Percentiles rank a stretch among this genome's conserved stretches.
These are phyloP conservation scores for Calameuta idolon DNA, from an alignment of 2,888 invertebrate species.

Conservation along the genomic window DNA sequence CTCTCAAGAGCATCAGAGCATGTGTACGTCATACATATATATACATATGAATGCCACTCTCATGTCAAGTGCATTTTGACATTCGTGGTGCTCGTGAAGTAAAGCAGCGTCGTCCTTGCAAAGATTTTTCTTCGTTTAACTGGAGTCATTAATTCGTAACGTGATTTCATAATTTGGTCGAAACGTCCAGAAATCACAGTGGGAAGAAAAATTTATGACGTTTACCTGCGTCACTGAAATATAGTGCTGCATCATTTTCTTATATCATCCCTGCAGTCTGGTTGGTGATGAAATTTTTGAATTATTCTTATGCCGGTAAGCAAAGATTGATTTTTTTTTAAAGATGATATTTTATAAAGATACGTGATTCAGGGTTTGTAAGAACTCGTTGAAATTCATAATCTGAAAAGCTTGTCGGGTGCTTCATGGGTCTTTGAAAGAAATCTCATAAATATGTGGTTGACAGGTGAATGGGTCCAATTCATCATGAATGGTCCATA, in stretches of 20 bases:
- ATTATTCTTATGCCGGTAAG: too few species aligned
- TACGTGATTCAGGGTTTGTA: background rate
- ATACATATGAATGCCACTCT: background rate
- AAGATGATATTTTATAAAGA: background rate
- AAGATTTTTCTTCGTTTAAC: background rate
- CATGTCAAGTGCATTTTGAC: background rate
- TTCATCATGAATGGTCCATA: conserved; percentile 16
- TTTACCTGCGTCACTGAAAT: background rate
- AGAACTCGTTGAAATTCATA: background rate
- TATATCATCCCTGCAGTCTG: background rate
- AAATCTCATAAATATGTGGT: background rate
- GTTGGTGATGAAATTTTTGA: too few species aligned
- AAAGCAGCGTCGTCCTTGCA: background rate
- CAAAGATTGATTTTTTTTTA: background rate
- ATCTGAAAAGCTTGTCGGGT: background rate
- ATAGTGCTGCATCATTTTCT: background rate
- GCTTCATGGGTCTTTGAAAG: background rate
- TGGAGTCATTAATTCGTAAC: background rate
- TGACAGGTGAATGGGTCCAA: conserved; percentile 20
- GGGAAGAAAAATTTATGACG: background rate
- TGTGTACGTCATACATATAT: background rate
- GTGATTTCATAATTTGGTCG: background rate
- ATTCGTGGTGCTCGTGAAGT: background rate
- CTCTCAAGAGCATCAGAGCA: background rate
- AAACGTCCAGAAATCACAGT: background rate